Evolutionary conservation across 2,888 invertebrate species (phyloP), one percentile per base, ranked within the genome.

Genomic region (Zhuqinia jingwanae): DNA sequence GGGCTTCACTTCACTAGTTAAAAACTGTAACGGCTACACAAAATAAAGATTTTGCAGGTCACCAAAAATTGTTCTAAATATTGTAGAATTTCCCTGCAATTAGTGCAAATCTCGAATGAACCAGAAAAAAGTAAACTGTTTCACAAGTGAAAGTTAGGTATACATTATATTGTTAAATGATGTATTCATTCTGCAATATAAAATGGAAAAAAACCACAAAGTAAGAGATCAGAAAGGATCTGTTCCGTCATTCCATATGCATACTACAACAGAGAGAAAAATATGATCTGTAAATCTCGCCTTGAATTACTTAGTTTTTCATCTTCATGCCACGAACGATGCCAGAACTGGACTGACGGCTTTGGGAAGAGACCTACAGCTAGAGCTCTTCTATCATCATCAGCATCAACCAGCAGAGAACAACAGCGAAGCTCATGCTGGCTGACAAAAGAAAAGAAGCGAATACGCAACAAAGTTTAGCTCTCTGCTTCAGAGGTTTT

Each of bases 341-440:
- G 36, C 79, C 65, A 79, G 50, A 45, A n/a, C 79, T 79, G 65
- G 79, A 79, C 79, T 79, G 50, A 79, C 17, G 25, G 77, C 25
- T 77, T 77, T 58, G 60, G 5, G 11, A 45, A 45, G 6, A 65
- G 22, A 68, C 25, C 22, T 47, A 47, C 20, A 42, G 47, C 68
- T 68, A 47, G 45, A 42, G 47, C 68, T 68, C 47, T 68, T 68
- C 68, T 47, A 42, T 45, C 22, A 68, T 13, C 45, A 68, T 22
- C 45, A 6, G 13, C 17, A 45, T 6, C 10, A 10, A 13, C 10
- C 13, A 27, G 25, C 27, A 27, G 27, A 36, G 17, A 56, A 20
- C 70, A 70, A 45, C 22, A 65, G 65, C 17, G 22, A 65, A 30
- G 42, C 30, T 8, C 20, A 60, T 2, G 25, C 27, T 36, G 13